Conservation (phyloP, 2,797 vertebrate genomes). For the Hydrophis major region DNA sequence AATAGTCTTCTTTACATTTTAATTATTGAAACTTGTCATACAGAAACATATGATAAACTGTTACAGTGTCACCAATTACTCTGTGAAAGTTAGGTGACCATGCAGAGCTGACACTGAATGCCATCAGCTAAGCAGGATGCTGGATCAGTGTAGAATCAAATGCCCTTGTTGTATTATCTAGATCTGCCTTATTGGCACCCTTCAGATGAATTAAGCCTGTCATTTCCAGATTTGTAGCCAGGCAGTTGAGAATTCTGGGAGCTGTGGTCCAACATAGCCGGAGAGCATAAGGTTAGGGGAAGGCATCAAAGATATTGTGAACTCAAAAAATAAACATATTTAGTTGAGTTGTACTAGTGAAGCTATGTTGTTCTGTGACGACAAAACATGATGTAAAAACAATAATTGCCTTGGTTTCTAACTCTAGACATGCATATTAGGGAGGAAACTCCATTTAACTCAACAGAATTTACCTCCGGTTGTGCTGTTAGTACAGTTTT, state of each 20-base stretch:
- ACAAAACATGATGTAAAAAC: neutral
- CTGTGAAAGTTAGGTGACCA: slow-evolving; percentile 58
- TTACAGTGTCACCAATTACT: slow-evolving; percentile 53
- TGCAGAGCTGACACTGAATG: slow-evolving; percentile 60
- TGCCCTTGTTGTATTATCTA: slow-evolving; percentile 2
- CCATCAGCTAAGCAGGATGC: slow-evolving; percentile 48
- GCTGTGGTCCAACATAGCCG: neutral
- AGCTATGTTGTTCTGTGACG: accelerated
- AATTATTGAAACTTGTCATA: slow-evolving; percentile 65
- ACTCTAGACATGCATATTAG: neutral
- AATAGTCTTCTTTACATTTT: slow-evolving; percentile 68
- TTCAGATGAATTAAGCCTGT: neutral
- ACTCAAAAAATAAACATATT: neutral
- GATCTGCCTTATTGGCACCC: neutral
- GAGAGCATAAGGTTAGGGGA: neutral
- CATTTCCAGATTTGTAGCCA: neutral
- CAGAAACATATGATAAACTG: slow-evolving; percentile 55
- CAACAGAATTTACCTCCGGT: neutral
- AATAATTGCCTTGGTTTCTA: neutral
- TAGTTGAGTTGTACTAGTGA: neutral
- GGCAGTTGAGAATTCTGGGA: neutral
- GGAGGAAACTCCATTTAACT: neutral
- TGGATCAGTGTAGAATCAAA: neutral
- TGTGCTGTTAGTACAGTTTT: neutral
- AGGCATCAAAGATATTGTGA: neutral